Evolutionary conservation across 2,888 invertebrate species (phyloP), one percentile per base, ranked within the genome.

Genomic region (Maniola hyperantus): DNA sequence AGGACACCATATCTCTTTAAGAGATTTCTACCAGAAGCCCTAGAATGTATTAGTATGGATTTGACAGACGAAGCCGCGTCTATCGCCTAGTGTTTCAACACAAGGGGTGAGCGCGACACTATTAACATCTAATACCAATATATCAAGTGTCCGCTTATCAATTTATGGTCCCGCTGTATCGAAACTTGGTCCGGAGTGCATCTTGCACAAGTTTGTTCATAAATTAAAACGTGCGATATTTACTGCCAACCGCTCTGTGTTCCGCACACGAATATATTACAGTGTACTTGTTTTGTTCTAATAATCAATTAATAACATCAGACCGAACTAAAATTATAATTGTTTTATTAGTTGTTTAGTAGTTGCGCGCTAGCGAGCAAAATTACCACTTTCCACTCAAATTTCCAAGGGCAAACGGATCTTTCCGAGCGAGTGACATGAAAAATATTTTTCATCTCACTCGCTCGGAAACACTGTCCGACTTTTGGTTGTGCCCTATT

Each of bases 101-200:
- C 63, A 63, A 57, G 57, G 48, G 46, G 15, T 50, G 50, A 26
- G 48, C 11, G 57, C 59, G 58, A 67, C 64, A 59, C 64, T 69
- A 72, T 72, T 72, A 73, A 68, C 72, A 73, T 76, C 74, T 75
- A 75, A 74, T 72, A 72, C 73, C 74, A 71, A 75, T 75, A 74
- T 76, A 76, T 76, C 75, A 73, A 63, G 66, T 67, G 74, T 74
- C 74, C 74, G 71, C 72, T 89, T 90, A 90, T 90, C 89, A 89
- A 89, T 90, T 89, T 90, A 89, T 88, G 80, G 86, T 80, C 82
- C 85, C 88, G 75, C 70, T 80, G 88, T 87, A 89, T 87, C 83
- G 87, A 83, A 89, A 88, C 83, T 89, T 89, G 79, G 78, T 78
- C 83, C 83, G 80, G 80, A 82, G 83, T 82, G 84, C 75, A 76